phyloP scores from a whole-genome alignment of 2,888 invertebrate species.

The Platypus cylindrus region DNA sequence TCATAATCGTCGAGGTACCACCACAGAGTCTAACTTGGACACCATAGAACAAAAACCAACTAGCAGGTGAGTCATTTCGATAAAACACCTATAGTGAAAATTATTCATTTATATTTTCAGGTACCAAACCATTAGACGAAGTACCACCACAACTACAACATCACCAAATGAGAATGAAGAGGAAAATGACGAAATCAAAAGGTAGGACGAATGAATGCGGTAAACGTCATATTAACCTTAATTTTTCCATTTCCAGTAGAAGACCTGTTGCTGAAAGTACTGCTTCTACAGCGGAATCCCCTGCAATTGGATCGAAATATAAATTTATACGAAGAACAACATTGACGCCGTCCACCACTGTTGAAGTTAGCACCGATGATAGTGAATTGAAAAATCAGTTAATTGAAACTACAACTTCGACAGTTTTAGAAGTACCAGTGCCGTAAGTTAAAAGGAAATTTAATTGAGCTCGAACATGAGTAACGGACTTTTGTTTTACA shows the following conservation, averaged over 20 bases:
- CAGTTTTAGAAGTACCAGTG: no score
- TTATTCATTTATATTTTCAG: conserved; percentile 12
- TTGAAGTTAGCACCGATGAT: no score
- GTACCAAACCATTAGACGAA: conserved; percentile 14
- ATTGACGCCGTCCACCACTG: neutral
- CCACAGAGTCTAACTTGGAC: conserved; percentile 12
- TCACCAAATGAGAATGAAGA: conserved; percentile 3
- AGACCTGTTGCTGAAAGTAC: neutral
- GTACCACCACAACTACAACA: conserved; percentile 5
- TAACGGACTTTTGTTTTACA: no score
- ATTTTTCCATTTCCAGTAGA: conserved; percentile 3
- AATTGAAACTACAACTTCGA: no score
- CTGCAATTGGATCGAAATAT: conserved; percentile 6
- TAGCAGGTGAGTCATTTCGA: no score
- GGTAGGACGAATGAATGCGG: conserved; percentile 3
- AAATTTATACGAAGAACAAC: conserved; percentile 7
- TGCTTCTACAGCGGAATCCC: neutral
- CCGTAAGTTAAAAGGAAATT: no score
- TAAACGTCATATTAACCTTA: neutral
- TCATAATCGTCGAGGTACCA: conserved; percentile 14
- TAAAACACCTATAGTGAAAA: no score
- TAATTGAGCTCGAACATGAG: no score
- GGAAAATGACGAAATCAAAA: conserved; percentile 8
- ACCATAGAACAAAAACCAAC: no score
- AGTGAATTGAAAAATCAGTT: no score